Percentiles rank a stretch among this genome's conserved stretches.
These are phyloP conservation scores for Musca domestica DNA, from an alignment of 1,140 invertebrate genomes.

Conservation along the genomic window DNA sequence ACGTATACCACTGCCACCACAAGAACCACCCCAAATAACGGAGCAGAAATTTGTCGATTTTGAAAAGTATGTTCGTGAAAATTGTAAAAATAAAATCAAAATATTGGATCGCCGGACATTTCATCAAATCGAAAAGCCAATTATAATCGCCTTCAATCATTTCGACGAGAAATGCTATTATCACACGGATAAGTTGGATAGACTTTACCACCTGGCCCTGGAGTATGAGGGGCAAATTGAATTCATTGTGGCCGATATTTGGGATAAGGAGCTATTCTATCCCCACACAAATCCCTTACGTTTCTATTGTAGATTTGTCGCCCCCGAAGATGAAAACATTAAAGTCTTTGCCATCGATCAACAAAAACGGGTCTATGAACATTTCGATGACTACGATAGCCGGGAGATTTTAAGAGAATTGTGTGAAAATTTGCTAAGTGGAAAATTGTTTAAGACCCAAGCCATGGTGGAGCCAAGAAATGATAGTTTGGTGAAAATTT, in stretches of 20 bases:
- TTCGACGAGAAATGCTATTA: not conserved
- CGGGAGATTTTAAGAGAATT: not conserved
- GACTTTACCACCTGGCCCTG: not conserved
- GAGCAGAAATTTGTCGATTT: constrained; percentile 1
- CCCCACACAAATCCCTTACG: not conserved
- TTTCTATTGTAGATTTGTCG: too few relatives aligned
- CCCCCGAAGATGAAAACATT: not conserved
- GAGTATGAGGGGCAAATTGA: not conserved
- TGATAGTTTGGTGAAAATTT: constrained; percentile 1
- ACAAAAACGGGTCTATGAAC: not conserved
- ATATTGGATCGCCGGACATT: constrained; percentile 1
- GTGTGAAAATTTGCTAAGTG: constrained; percentile 1
- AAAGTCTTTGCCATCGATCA: not conserved
- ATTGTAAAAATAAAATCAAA: constrained; percentile 1
- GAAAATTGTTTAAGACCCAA: not conserved
- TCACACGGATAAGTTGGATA: not conserved
- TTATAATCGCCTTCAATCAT: constrained; percentile 3
- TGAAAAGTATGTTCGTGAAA: not conserved
- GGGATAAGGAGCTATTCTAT: not conserved
- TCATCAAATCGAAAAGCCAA: not conserved
- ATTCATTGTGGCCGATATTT: not conserved
- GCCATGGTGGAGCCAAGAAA: not conserved
- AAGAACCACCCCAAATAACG: too few relatives aligned
- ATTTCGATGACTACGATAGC: too few relatives aligned
- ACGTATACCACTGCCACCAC: too few relatives aligned